Percentiles rank a stretch among this genome's conserved stretches.
Conservation (phyloP, 2,797 vertebrate species). For the Aldrovandia affinis region DNA sequence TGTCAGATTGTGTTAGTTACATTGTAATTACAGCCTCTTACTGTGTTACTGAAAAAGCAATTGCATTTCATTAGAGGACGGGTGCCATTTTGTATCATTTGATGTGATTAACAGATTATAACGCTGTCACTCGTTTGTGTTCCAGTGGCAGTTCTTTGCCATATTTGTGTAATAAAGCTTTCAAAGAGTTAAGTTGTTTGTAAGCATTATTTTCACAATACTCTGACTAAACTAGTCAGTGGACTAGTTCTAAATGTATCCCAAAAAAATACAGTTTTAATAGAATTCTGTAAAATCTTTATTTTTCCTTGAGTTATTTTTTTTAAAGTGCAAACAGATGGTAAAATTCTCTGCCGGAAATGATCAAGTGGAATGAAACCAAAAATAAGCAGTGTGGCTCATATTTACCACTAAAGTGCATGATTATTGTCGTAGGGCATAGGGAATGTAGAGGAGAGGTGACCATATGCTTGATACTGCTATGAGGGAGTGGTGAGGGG, state of each 20-base stretch:
- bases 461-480: slow-evolving; percentile 26
- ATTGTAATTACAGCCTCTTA: slow-evolving; percentile 16
- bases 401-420: slow-evolving; percentile 49
- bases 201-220: slow-evolving; percentile 42
- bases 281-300: slow-evolving; percentile 12
- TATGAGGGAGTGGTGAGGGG: slow-evolving; percentile 46
- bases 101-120: slow-evolving; percentile 41
- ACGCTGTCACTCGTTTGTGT: slow-evolving; percentile 40
- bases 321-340: slow-evolving; percentile 47
- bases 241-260: not conserved
- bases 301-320: not conserved
- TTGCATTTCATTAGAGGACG: slow-evolving; percentile 2
- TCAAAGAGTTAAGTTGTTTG: slow-evolving; percentile 29
- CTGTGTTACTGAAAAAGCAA: slow-evolving; percentile 15
- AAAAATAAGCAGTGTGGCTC: not conserved
- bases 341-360: slow-evolving; percentile 1
- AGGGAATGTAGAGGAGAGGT: not conserved
- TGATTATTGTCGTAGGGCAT: not conserved
- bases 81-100: slow-evolving; percentile 29
- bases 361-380: not conserved
- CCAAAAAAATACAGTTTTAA: slow-evolving; percentile 39
- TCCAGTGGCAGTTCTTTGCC: slow-evolving; percentile 32
- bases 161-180: slow-evolving; percentile 51
- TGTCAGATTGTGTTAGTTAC: slow-evolving; percentile 4
- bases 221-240: not conserved